Evolutionary conservation across 2,888 invertebrate species (phyloP).

Genomic region (Ophion obscuratus): DNA sequence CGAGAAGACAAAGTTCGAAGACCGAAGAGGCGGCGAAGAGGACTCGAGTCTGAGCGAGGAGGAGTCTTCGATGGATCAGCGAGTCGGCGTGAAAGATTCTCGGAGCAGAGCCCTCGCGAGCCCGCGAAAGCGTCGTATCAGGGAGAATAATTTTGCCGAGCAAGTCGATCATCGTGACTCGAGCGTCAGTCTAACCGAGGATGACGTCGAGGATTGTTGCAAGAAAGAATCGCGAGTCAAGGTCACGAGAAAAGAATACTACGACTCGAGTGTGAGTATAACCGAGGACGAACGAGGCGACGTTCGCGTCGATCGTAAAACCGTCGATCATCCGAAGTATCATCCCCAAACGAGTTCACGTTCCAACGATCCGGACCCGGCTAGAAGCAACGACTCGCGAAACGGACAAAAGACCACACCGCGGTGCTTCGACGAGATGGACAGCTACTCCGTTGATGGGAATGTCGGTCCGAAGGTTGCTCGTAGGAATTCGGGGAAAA

Average conservation of each 20-base stretch:
- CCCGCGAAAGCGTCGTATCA: conserved; percentile 13
- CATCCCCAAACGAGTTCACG: conserved; percentile 40
- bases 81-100: not conserved
- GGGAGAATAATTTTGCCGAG: conserved; percentile 13
- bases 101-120: not conserved
- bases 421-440: not conserved
- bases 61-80: conserved; percentile 16
- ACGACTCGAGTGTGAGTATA: conserved; percentile 73
- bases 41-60: conserved; percentile 50
- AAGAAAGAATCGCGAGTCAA: conserved; percentile 26
- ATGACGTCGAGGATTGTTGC: conserved; percentile 62
- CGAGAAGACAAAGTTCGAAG: not conserved
- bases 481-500: not conserved
- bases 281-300: conserved; percentile 69
- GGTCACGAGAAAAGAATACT: conserved; percentile 23
- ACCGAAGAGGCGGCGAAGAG: not conserved
- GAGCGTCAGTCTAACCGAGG: conserved; percentile 71
- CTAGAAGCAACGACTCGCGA: conserved; percentile 17
- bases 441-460: not conserved
- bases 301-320: not conserved
- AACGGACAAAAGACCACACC: conserved; percentile 1
- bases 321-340: conserved; percentile 9
- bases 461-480: not conserved
- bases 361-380: conserved; percentile 1
- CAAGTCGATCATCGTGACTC: conserved; percentile 66